phyloP scores from a whole-genome alignment of 2,113 vertebrate genomes.

The Datnioides undecimradiatus region DNA sequence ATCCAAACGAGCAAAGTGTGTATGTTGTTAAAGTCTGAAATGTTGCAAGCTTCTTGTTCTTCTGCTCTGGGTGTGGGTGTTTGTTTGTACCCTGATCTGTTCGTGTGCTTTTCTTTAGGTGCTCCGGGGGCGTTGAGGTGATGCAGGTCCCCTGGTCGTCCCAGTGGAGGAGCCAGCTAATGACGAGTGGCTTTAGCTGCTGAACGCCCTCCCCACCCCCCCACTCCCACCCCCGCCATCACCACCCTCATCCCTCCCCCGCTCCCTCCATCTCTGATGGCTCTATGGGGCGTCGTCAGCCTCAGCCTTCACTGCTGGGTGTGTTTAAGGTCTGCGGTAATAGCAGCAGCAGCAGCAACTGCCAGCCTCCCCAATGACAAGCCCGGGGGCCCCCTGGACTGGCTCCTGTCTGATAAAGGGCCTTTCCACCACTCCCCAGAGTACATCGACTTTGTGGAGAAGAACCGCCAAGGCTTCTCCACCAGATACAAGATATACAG shows the following conservation, averaged over 20 bases:
- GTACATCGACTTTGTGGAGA: conserved; percentile 98
- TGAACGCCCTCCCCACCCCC: conserved; percentile 76
- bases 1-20: too few relatives aligned
- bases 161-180: conserved; percentile 92
- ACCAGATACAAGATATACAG: conserved; percentile 99
- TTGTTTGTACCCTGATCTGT: conserved; percentile 22
- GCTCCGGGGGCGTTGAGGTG: conserved; percentile 89
- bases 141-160: conserved; percentile 91
- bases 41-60: not conserved
- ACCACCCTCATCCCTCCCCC: conserved; percentile 68
- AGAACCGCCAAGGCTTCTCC: conserved; percentile 97
- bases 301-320: conserved; percentile 98
- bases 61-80: not conserved
- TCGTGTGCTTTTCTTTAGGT: conserved; percentile 79
- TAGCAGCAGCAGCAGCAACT: conserved; percentile 82
- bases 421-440: conserved; percentile 98
- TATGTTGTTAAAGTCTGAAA: not conserved
- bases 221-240: conserved; percentile 72
- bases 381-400: conserved; percentile 96
- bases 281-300: conserved; percentile 96
- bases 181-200: conserved; percentile 84
- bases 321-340: conserved; percentile 68
- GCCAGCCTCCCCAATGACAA: conserved; percentile 91
- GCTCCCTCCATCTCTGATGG: conserved; percentile 94
- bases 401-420: conserved; percentile 99